Evolutionary conservation across 2,888 invertebrate genomes (phyloP), one percentile per base, ranked within the genome.

Genomic region (Temnothorax unifasciatus): DNA sequence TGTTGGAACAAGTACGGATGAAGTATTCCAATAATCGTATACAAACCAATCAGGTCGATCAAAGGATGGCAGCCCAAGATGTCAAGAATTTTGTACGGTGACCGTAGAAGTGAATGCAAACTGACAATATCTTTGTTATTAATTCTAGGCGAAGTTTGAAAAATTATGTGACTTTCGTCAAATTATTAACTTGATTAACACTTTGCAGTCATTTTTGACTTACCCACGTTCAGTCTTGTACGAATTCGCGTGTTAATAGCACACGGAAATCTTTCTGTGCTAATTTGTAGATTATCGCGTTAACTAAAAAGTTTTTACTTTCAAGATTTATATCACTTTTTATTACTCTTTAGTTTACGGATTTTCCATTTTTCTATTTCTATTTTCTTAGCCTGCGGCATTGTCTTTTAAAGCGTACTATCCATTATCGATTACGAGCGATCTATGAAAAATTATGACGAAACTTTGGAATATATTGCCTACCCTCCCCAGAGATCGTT

Each of bases 11-110:
- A 91, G 88, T 91, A 87, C 84, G 84, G 77, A 86, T 82, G 86
- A 92, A 92, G 92, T 92, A 92, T 92, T 92, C 83, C 92, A 91
- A 92, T 92, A 92, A 92, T 89, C 83, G 81, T 47, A 73, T 44
- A 63, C 47, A 71, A 64, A 79, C 76, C 21, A 74, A 38, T 38
- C 41, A 61, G 84, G 13, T 64, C 82, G 57, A 68, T 83, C 81
- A 71, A 71, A 61, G 50, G 68, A 38, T 57, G 82, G 64, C 64
- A 74, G 29, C 11, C 11, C 18, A 57, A 57, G 76, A 54, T 54
- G 69, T n/a, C 81, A 66, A 81, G 87, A 74, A 76, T 57, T 83
- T 66, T 69, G 47, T 57, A 18, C 38, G 71, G 64, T 77, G 77
- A 68, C 11, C 75, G 71, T 29, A 15, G 6, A n/a, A 34, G 11